These are phyloP conservation scores for Oreotrochilus melanogaster DNA, from an alignment of 2,113 vertebrate species.

Conservation along the genomic window DNA sequence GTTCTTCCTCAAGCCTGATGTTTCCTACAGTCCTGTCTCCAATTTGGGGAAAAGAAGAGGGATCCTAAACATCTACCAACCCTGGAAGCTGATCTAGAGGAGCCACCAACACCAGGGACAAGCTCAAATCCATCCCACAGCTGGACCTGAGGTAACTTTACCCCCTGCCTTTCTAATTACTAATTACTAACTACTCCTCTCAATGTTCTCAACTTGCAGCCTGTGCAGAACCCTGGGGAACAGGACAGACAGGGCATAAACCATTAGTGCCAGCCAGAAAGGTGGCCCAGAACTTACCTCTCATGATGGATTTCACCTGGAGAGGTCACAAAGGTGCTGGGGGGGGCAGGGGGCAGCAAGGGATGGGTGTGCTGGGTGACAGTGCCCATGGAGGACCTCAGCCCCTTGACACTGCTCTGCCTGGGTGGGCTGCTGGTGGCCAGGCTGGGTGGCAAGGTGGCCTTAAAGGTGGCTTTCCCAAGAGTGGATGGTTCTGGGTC, in stretches of 20 bases:
- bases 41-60: background rate
- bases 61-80: background rate
- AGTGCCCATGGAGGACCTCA: rapidly evolving
- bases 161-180: background rate
- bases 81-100: background rate
- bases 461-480: background rate
- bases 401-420: background rate
- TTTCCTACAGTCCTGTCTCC: background rate
- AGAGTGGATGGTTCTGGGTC: background rate
- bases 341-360: background rate
- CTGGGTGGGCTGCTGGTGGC: background rate
- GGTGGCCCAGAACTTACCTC: background rate
- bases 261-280: rapidly evolving
- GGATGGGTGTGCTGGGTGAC: background rate
- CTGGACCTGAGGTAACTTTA: rapidly evolving
- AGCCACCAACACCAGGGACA: background rate
- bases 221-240: rapidly evolving
- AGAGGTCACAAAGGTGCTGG: background rate
- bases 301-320: background rate
- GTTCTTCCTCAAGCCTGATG: background rate
- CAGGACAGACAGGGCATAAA: rapidly evolving
- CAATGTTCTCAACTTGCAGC: background rate
- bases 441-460: background rate
- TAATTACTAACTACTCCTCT: rapidly evolving
- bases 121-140: background rate